These are phyloP conservation scores for Bombylius discolor DNA, from an alignment of 2,888 invertebrate genomes.

Conservation along the genomic window DNA sequence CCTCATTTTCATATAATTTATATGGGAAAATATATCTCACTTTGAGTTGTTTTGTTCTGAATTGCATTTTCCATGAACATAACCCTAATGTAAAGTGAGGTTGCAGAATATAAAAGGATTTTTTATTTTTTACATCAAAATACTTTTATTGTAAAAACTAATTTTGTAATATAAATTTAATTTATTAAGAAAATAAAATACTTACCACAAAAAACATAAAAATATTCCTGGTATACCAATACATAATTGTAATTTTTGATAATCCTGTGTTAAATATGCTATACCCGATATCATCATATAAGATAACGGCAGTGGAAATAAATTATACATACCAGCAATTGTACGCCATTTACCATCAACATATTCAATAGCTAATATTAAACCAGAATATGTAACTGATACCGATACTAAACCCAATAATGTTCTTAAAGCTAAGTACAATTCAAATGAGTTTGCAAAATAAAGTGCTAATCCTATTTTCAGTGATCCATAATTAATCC, in stretches of 20 bases:
- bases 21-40: no score
- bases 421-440: conserved; percentile 56
- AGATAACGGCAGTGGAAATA: conserved; percentile 64
- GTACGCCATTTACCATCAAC: conserved; percentile 71
- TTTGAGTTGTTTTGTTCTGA: no score
- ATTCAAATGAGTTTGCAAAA: conserved; percentile 54
- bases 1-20: no score
- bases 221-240: conserved; percentile 59
- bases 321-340: conserved; percentile 65
- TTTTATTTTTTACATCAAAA: no score
- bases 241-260: conserved; percentile 58
- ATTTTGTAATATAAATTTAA: no score
- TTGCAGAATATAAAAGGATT: no score
- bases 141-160: no score
- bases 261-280: conserved; percentile 56
- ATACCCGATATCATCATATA: conserved; percentile 61
- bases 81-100: no score
- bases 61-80: no score
- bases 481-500: background rate
- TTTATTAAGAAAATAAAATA: conserved; percentile 5
- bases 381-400: conserved; percentile 69
- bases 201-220: conserved; percentile 53
- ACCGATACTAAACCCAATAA: conserved; percentile 63
- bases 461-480: conserved; percentile 46
- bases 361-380: conserved; percentile 64